phyloP scores from a whole-genome alignment of 2,888 invertebrate species.

The Drosophila seclusa region DNA sequence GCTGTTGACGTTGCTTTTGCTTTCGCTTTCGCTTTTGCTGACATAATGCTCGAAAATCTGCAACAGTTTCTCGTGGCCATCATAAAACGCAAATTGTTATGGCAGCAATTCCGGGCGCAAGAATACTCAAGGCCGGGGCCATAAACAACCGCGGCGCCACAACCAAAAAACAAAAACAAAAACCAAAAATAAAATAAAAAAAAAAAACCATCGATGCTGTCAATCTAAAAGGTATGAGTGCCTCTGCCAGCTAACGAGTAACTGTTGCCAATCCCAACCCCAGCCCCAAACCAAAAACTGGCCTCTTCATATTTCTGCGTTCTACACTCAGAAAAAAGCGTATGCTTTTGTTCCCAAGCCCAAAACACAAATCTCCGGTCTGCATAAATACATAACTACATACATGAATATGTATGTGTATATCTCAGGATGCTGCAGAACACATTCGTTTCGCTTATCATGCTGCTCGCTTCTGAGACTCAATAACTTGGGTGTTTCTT shows the following conservation, averaged over 20 bases:
- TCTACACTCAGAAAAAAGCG: not conserved
- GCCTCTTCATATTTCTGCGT: constrained; percentile 1
- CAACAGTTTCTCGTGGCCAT: constrained; percentile 55
- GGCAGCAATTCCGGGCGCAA: constrained; percentile 30
- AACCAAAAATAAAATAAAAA: not conserved
- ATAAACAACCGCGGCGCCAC: constrained; percentile 41
- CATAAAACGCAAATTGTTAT: constrained; percentile 71
- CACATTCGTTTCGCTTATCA: not conserved
- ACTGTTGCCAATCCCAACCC: not conserved
- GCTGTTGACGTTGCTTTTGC: not conserved
- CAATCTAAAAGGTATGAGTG: constrained; percentile 45
- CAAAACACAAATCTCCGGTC: not conserved
- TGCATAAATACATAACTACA: not conserved
- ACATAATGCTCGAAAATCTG: constrained; percentile 39
- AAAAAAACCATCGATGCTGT: constrained; percentile 45
- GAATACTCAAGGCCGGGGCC: constrained; percentile 49
- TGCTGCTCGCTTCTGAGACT: not conserved
- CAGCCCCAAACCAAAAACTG: not conserved
- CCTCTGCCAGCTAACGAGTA: constrained; percentile 11
- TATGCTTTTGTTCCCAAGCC: not conserved
- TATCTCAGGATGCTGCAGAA: not conserved
- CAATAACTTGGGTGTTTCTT: no score
- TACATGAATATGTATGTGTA: not conserved
- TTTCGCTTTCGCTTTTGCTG: constrained; percentile 20
- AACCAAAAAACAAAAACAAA: constrained; percentile 9